Base-by-base conservation (phyloP, 2,888 invertebrate species). In the Folsomia manolachei region DNA sequence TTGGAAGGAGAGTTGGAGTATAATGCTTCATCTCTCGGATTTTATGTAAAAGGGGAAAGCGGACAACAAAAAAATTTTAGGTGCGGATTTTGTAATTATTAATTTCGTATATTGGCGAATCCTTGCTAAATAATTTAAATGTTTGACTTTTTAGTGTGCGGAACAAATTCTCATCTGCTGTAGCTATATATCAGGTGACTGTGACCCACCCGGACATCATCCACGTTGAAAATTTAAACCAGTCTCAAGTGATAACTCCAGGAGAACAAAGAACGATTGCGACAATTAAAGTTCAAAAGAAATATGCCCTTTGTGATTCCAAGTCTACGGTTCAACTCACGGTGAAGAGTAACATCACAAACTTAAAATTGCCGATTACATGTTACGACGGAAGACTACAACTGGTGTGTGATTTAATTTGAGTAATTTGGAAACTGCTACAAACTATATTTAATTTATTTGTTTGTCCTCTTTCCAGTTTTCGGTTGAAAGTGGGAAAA, bases 331-430 rank as follows among this genome's bases (percentile, higher is more conserved):
- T 80, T 63, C 73, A 79, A 78, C 86, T 91, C 79, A 85, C 87
- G 60, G 84, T 93, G 67, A 87, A 89, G 82, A 91, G 92, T 23
- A 93, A 93, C 84, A 87, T 91, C 72, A 91, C 92, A 27, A 86
- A 87, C 53, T 88, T 91, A 79, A 85, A 87, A 79, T 87, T 92
- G 76, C 91, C 91, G 39, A 84, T 93, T 75, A 83, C 89, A 67
- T 89, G 90, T 82, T 92, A 91, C 83, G 89, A 90, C 83, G 92
- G 92, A 63, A 89, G 88, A 82, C 84, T 92, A 81, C 85, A 86
- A 82, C 83, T 86, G 84, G 88, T 88, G 82, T 83, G 83, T 19
- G 39, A 4, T 14, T 39, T 39, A n/a, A n/a, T n/a, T n/a, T n/a
- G n/a, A n/a, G n/a, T 14, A 39, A 39, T 39, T 39, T 39, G 39